Percentiles rank a stretch among this genome's conserved stretches.
Conservation (phyloP, 1,140 invertebrate species). For the Adelges cooleyi region DNA sequence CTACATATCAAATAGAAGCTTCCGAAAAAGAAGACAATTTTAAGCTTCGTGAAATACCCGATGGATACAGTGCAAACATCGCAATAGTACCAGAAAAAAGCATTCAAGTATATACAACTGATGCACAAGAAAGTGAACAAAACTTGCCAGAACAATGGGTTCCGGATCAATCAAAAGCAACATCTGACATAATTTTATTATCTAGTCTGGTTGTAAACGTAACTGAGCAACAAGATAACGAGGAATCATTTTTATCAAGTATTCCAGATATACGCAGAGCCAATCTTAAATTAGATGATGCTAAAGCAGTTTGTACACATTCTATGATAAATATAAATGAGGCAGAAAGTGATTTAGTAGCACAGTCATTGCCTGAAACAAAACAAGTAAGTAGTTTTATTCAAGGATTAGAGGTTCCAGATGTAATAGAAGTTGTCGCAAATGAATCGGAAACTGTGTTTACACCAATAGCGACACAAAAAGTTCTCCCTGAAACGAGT, state of each 20-base stretch:
- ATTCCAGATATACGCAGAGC: conserved; percentile 42
- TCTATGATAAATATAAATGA: conserved; percentile 46
- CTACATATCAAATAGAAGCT: conserved; percentile 49
- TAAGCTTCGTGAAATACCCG: conserved; percentile 42
- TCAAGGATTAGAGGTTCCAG: conserved; percentile 43
- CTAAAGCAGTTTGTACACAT: conserved; percentile 45
- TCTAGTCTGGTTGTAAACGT: conserved; percentile 48
- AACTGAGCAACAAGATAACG: conserved; percentile 48
- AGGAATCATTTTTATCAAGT: conserved; percentile 42
- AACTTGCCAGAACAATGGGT: conserved; percentile 41
- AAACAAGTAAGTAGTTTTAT: conserved; percentile 44
- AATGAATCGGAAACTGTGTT: conserved; percentile 50
- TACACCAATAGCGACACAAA: conserved; percentile 36
- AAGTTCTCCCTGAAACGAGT: conserved; percentile 41
- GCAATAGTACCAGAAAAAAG: conserved; percentile 49
- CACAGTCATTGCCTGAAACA: conserved; percentile 38
- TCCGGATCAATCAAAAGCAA: conserved; percentile 42
- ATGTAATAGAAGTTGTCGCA: conserved; percentile 40
- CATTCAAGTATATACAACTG: conserved; percentile 46
- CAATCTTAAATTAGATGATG: conserved; percentile 44
- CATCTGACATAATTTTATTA: conserved; percentile 44
- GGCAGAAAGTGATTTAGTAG: conserved; percentile 44
- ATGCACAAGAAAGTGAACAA: conserved; percentile 50
- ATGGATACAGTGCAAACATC: conserved; percentile 47
- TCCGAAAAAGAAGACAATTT: conserved; percentile 55